phyloP scores from a whole-genome alignment of 2,113 vertebrate genomes.

The Haemorhous mexicanus region DNA sequence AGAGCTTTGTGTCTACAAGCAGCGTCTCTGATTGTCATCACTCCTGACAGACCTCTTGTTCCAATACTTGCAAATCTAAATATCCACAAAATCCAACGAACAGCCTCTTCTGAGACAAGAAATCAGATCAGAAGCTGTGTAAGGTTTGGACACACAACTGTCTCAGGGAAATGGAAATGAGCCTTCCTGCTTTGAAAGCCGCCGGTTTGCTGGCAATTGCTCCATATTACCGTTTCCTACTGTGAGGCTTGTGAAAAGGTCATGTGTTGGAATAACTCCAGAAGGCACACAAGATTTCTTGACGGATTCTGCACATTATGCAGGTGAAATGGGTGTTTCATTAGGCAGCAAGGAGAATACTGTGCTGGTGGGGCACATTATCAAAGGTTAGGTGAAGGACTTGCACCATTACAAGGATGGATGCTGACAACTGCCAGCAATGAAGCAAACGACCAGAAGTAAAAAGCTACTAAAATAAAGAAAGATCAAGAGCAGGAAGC shows the following conservation, averaged over 20 bases:
- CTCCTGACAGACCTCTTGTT: not conserved
- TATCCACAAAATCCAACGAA: not conserved
- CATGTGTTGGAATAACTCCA: constrained; percentile 33
- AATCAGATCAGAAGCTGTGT: constrained; percentile 37
- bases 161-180: constrained; percentile 39
- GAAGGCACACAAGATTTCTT: not conserved
- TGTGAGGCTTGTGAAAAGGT: constrained; percentile 44
- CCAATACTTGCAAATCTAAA: not conserved
- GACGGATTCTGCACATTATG: not conserved
- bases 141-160: not conserved
- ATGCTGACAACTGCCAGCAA: constrained; percentile 17
- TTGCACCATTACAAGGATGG: not conserved
- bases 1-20: not conserved
- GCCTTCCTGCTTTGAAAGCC: constrained; percentile 15
- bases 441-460: not conserved
- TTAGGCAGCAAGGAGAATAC: constrained; percentile 35
- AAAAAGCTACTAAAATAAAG: not conserved
- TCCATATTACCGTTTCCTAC: not conserved
- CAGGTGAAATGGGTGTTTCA: constrained; percentile 56
- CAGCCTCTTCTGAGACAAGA: constrained; percentile 4
- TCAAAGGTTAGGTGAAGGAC: constrained; percentile 30
- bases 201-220: not conserved
- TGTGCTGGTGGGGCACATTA: not conserved
- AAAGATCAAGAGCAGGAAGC: not conserved
- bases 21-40: accelerated